phyloP scores from a whole-genome alignment of 2,113 vertebrate genomes.

The Aegypius monachus region DNA sequence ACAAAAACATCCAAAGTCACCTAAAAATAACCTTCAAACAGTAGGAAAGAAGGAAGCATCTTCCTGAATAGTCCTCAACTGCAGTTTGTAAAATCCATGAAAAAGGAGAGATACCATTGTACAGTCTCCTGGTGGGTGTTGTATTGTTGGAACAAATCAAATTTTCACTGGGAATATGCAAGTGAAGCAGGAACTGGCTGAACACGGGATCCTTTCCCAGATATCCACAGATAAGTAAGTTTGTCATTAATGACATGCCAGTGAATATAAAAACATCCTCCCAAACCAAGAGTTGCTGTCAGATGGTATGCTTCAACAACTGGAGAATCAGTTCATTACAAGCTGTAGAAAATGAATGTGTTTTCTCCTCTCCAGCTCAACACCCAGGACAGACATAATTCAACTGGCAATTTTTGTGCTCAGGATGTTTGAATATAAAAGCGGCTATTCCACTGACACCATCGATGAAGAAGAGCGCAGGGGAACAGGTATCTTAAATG shows the following conservation, averaged over 20 bases:
- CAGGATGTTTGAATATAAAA: constrained; percentile 11
- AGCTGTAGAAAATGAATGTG: background rate
- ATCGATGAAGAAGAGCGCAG: background rate
- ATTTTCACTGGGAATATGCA: background rate
- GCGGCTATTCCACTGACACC: background rate
- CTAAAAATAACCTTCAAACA: background rate
- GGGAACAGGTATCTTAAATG: background rate
- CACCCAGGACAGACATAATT: background rate
- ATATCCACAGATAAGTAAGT: background rate
- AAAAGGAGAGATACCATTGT: background rate
- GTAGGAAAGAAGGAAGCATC: background rate
- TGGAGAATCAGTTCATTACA: background rate
- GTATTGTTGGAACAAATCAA: background rate
- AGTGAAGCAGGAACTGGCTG: background rate
- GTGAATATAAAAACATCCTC: background rate
- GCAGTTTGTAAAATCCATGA: background rate
- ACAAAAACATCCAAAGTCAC: background rate
- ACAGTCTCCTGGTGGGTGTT: background rate
- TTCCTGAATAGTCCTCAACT: background rate
- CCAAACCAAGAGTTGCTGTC: background rate
- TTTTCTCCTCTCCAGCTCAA: background rate
- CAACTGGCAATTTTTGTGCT: background rate
- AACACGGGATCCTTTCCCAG: background rate
- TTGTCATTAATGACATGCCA: background rate
- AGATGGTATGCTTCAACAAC: background rate